Evolutionary conservation across 1,140 invertebrate genomes (phyloP).

Genomic region (Mamestra configurata): DNA sequence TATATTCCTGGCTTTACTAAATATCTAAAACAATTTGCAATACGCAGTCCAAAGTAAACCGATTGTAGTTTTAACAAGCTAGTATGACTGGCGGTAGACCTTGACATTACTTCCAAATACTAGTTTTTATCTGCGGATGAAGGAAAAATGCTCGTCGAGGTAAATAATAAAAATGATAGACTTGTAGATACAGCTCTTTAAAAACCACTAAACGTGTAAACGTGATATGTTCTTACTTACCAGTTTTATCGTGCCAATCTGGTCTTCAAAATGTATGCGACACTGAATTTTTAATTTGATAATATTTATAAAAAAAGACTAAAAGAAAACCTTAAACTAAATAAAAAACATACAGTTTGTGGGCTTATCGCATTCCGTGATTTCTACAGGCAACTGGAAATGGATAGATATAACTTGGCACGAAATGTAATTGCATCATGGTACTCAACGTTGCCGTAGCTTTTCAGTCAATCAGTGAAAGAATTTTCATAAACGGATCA

Average conservation of each 20-base stretch:
- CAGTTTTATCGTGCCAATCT: conserved; percentile 29
- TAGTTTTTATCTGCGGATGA: neutral
- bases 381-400: no score
- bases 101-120: conserved; percentile 3
- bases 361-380: no score
- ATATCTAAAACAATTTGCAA: neutral
- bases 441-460: no score
- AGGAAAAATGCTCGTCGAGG: neutral
- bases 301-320: no score
- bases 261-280: neutral
- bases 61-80: neutral
- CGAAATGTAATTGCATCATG: no score
- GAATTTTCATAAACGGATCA: no score
- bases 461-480: no score
- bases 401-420: no score
- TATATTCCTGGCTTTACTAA: no score
- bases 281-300: no score
- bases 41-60: neutral
- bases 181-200: conserved; percentile 17
- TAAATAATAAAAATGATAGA: conserved; percentile 10
- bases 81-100: neutral
- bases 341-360: no score
- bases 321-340: no score
- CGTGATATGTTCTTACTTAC: conserved; percentile 24
- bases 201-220: conserved; percentile 31